A percentile compares a stretch with the other conserved stretches of the same genome.
Evolutionary conservation across 2,888 invertebrate species (phyloP).

Genomic region (Tridacna crocea): DNA sequence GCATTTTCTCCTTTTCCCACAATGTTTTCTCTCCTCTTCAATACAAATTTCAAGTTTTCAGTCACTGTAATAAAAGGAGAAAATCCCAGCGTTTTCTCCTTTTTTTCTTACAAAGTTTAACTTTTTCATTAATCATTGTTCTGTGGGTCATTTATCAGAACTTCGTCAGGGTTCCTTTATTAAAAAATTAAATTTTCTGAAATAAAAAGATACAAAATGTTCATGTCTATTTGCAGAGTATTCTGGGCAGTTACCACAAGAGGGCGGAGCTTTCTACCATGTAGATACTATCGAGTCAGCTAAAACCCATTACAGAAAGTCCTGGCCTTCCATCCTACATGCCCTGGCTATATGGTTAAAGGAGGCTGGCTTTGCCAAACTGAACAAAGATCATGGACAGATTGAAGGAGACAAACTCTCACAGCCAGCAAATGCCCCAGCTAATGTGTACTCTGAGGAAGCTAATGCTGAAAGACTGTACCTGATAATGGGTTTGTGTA

Average conservation of each 20-base stretch:
- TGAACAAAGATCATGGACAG: constrained; percentile 62
- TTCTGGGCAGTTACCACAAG: constrained; percentile 91
- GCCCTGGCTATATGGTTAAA: constrained; percentile 95
- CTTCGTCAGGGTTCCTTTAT: no score
- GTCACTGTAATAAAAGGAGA: no score
- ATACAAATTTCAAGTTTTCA: no score
- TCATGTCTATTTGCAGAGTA: constrained; percentile 88
- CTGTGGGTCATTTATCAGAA: no score
- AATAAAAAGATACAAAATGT: no score
- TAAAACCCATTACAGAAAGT: constrained; percentile 94
- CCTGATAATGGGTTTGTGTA: constrained; percentile 92
- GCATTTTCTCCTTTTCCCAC: no score
- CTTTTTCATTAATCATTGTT: no score
- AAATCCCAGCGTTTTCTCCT: no score
- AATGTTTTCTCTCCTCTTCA: no score
- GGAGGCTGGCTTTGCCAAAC: constrained; percentile 87
- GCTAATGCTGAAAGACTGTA: constrained; percentile 89
- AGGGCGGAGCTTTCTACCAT: constrained; percentile 98
- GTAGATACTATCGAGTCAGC: constrained; percentile 97
- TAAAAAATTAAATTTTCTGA: no score
- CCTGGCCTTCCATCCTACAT: constrained; percentile 98
- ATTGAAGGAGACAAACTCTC: constrained; percentile 44
- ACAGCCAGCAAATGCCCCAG: constrained; percentile 78
- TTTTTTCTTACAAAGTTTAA: no score
- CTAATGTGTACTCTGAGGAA: constrained; percentile 85